Conservation (phyloP, 2,797 vertebrate species). For the Rousettus madagascariensis region DNA sequence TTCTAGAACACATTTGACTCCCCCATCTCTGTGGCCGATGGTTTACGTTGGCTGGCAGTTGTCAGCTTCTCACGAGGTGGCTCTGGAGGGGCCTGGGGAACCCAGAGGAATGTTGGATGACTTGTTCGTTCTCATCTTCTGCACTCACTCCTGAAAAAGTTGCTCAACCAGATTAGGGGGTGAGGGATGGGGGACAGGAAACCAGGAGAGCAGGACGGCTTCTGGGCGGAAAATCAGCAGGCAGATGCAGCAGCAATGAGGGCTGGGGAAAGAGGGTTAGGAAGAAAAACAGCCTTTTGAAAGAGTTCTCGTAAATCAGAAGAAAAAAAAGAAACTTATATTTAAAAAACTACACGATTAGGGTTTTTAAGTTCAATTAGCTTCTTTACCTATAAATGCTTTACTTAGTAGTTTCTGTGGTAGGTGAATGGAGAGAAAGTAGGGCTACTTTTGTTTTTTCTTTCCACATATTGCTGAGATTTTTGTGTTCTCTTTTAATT, state of each 20-base stretch:
- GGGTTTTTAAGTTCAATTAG: neutral
- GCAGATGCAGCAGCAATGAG: no score
- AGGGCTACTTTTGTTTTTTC: neutral
- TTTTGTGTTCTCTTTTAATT: neutral
- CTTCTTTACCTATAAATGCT: neutral
- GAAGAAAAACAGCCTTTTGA: neutral
- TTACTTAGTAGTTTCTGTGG: neutral
- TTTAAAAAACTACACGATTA: neutral
- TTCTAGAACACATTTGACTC: neutral
- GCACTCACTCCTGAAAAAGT: neutral
- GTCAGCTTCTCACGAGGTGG: neutral
- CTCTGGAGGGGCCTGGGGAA: neutral
- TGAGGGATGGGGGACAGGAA: neutral
- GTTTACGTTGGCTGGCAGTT: neutral
- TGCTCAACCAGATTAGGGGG: neutral
- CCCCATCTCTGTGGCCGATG: neutral
- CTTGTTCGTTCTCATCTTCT: neutral
- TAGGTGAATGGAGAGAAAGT: neutral
- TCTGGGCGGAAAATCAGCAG: neutral
- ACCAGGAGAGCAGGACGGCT: fast-evolving
- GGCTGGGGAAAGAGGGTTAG: neutral
- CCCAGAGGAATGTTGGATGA: neutral
- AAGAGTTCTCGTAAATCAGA: neutral
- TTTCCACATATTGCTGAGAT: neutral
- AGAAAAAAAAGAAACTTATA: neutral